Base-by-base conservation (phyloP, 2,888 invertebrate species). In the Halocaridina rubra region DNA sequence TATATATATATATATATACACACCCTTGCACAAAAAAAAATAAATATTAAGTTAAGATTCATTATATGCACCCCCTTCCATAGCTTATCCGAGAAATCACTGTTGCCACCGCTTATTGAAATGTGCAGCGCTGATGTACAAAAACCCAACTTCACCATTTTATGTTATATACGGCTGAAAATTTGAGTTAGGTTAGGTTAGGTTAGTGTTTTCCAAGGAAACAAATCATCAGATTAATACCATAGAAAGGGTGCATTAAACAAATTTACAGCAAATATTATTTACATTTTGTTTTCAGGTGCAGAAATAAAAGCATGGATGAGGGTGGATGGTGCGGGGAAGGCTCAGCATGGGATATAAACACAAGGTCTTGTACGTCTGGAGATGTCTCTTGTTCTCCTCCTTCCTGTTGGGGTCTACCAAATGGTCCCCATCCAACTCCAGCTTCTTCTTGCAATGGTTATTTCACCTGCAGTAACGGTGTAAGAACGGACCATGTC, bases 381-480 rank as follows among this genome's bases (percentile, higher is more conserved):
- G 84, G 87, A 3, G 32, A 80, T 33, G 32, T 85, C 13, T 69
- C 64, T 8, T 88, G 87, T 30, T 86, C 85, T 7, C 82, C 87
- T 10, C 87, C 85, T 16, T 88, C 86, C 32, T 88, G 87, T 69
- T 77, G 76, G 76, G 87, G 87, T 0, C 84, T 86, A 1, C 85
- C 85, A 10, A 80, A 88, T 33, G 87, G 87, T 19, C 79, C 77
- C 29, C 85, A 88, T 77, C 87, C 87, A 2, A 46, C 85, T 4
- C 84, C 78, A 30, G 87, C 82, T 13, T 86, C 87, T 29, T 81
- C 82, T 57, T 88, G 87, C 84, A 84, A 80, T n/a, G 74, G 85
- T 33, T 88, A 88, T 78, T 88, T 86, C 81, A 82, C 82, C 32
- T 88, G 87, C 69, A 57, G 27, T 27, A 64, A 64, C 57, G 87